These are phyloP conservation scores for Tipula unca DNA, from an alignment of 2,888 invertebrate species.

Conservation along the genomic window DNA sequence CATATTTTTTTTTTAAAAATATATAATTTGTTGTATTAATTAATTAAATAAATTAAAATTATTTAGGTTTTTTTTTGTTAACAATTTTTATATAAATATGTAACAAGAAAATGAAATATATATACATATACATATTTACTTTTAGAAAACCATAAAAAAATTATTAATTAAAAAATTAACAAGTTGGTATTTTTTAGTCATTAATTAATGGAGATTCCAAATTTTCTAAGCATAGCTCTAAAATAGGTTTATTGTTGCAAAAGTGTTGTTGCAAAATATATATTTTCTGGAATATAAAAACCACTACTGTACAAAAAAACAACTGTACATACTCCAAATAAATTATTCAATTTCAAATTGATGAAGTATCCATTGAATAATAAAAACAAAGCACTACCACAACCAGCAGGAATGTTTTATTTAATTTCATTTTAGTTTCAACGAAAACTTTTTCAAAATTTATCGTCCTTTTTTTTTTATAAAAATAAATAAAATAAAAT, in stretches of 20 bases:
- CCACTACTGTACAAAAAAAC: not conserved
- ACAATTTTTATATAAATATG: not conserved
- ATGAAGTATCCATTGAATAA: not conserved
- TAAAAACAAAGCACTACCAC: not conserved
- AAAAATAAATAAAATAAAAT: not conserved
- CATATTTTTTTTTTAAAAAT: not conserved
- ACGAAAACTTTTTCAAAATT: not conserved
- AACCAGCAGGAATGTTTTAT: not conserved
- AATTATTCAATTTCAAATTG: not conserved
- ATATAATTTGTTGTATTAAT: conserved; percentile 9
- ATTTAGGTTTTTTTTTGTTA: not conserved
- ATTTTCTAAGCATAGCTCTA: too few species aligned
- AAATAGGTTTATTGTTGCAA: too few species aligned
- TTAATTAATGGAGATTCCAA: too few species aligned
- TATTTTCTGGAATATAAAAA: not conserved
- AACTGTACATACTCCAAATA: not conserved
- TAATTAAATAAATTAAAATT: not conserved
- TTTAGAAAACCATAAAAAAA: not conserved
- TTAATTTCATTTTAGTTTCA: not conserved
- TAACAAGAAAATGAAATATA: not conserved
- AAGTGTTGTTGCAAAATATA: not conserved
- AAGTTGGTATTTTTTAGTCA: not conserved
- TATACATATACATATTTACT: not conserved
- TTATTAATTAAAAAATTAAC: not conserved
- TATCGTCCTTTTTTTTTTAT: not conserved